These are phyloP conservation scores for Notolabrus celidotus DNA, from an alignment of 2,797 vertebrate genomes.

Conservation along the genomic window DNA sequence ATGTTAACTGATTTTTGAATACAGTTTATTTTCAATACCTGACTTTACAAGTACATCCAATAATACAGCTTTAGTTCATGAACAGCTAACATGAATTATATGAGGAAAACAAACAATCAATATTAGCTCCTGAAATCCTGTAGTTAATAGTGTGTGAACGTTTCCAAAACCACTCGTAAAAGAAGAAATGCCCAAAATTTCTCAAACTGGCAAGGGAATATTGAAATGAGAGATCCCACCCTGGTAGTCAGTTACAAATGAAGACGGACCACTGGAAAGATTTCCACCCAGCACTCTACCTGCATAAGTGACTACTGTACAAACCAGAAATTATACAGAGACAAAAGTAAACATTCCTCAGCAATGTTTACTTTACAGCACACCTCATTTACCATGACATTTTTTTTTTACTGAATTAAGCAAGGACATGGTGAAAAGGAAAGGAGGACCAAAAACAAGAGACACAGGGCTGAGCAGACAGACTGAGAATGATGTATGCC, in stretches of 20 bases:
- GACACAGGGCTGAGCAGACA: slow-evolving; percentile 4
- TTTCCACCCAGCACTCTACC: slow-evolving; percentile 70
- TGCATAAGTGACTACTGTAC: slow-evolving; percentile 76
- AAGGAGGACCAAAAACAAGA: slow-evolving; percentile 22
- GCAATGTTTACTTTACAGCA: slow-evolving; percentile 71
- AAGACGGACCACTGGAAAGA: slow-evolving; percentile 65
- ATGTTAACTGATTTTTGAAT: background rate
- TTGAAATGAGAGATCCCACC: slow-evolving; percentile 74
- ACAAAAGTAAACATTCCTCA: slow-evolving; percentile 75
- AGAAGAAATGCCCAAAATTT: slow-evolving; percentile 56
- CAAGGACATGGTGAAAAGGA: slow-evolving; percentile 36
- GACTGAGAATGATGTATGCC: slow-evolving; percentile 22
- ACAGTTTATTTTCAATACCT: background rate
- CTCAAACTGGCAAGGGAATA: slow-evolving; percentile 44
- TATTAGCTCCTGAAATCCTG: slow-evolving; percentile 40
- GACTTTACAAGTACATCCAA: background rate
- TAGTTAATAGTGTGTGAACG: slow-evolving; percentile 55
- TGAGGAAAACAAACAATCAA: slow-evolving; percentile 15
- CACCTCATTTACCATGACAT: slow-evolving; percentile 75
- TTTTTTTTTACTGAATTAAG: slow-evolving; percentile 56
- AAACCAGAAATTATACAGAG: slow-evolving; percentile 73
- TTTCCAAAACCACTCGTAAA: slow-evolving; percentile 42
- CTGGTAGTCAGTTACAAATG: slow-evolving; percentile 70
- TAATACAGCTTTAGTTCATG: background rate
- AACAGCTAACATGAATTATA: background rate